Percentiles rank a stretch among this genome's conserved stretches.
Conservation (phyloP, 2,888 invertebrate genomes). For the Euphydryas editha region DNA sequence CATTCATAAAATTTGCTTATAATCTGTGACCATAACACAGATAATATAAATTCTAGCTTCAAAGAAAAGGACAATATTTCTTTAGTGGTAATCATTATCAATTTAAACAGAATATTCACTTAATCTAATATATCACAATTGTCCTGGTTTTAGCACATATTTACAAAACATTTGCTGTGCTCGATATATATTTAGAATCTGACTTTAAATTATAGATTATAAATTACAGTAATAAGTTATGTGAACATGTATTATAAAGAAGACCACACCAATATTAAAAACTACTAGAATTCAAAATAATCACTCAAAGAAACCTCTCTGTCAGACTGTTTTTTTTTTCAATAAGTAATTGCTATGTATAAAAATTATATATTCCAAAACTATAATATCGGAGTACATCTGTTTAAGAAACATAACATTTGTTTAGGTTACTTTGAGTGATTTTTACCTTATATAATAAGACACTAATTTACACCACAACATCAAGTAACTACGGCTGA, state of each 20-base stretch:
- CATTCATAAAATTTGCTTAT: constrained; percentile 49
- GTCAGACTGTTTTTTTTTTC: constrained; percentile 24
- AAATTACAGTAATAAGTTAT: constrained; percentile 73
- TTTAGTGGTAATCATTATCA: constrained; percentile 31
- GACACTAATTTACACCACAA: constrained; percentile 84
- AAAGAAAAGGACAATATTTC: constrained; percentile 29
- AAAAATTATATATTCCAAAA: constrained; percentile 39
- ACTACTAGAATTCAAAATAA: constrained; percentile 78
- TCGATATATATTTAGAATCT: constrained; percentile 69
- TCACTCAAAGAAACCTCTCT: constrained; percentile 66
- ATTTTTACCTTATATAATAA: constrained; percentile 73
- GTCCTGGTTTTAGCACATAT: constrained; percentile 76
- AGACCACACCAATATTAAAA: constrained; percentile 81
- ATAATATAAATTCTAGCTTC: constrained; percentile 30
- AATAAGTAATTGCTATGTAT: constrained; percentile 33
- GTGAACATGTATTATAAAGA: constrained; percentile 75
- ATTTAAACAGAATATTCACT: constrained; percentile 53
- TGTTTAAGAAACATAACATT: constrained; percentile 34
- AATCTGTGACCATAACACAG: constrained; percentile 33
- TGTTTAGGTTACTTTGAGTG: constrained; percentile 60
- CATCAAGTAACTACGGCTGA: constrained; percentile 83
- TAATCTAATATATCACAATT: constrained; percentile 82
- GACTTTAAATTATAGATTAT: constrained; percentile 62
- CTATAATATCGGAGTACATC: constrained; percentile 34
- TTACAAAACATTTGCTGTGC: constrained; percentile 75